Evolutionary conservation across 2,797 vertebrate genomes (phyloP), one percentile per base, ranked within the genome.

Genomic region (Chelon labrosus): DNA sequence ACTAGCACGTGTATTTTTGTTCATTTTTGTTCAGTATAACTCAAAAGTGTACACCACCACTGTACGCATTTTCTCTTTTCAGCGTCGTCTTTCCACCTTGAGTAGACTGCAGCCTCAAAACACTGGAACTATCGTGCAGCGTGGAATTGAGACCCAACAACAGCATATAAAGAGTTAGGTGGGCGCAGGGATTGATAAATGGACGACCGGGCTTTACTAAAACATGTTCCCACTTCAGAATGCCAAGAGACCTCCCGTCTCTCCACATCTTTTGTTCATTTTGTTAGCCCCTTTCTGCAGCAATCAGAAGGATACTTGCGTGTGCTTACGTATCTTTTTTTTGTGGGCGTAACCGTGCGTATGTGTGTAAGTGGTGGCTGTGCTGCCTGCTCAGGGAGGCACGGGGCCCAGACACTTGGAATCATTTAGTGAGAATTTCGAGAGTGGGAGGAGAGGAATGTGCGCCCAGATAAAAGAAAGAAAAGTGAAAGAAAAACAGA

Each of bases 391-490:
- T 90, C 73, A 46, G 78, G 64, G 85, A 93, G 90, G 91, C 90
- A 92, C 82, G 72, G 86, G 93, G 92, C 92, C 92, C 93, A 95
- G 94, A 95, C 94, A 95, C 93, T 95, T 95, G 94, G 93, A 95
- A 94, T 94, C 93, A 94, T 94, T 95, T 95, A 94, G 93, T 92
- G 93, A 93, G 91, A 93, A 90, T 94, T 92, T 92, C 37, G 84
- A 92, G 92, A 93, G 94, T 95, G 91, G 95, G 95, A 94, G 95
- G 92, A 94, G 90, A 93, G 93, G 94, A 95, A 95, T 95, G 94
- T 88, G 81, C 85, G 87, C 93, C 93, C 92, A 93, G 92, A 95
- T 95, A 94, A 94, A 95, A 92, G 90, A 92, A 89, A 90, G 88
- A 90, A 94, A 94, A 94, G 91, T 91, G 90, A 94, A 93, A 93